These are phyloP conservation scores for Drosophila grimshawi DNA, from an alignment of 1,140 invertebrate species.

Conservation along the genomic window DNA sequence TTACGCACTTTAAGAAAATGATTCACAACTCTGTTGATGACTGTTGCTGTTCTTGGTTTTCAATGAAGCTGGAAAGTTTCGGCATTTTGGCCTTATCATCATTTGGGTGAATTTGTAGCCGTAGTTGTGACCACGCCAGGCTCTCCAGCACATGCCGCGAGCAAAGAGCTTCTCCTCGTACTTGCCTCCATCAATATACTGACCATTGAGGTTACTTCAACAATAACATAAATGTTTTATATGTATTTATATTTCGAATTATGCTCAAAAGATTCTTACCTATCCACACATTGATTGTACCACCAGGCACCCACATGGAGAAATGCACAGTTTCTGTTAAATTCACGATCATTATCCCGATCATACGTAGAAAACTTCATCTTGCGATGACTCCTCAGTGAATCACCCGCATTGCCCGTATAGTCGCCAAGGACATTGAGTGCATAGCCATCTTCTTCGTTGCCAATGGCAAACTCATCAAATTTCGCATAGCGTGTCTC, in stretches of 20 bases:
- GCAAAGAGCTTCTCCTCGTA: conserved; percentile 66
- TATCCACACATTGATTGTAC: conserved; percentile 85
- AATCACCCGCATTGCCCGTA: conserved; percentile 61
- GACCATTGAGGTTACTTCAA: conserved; percentile 62
- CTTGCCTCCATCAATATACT: conserved; percentile 59
- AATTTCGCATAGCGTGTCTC: conserved; percentile 87
- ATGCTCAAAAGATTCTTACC: conserved; percentile 30
- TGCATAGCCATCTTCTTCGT: conserved; percentile 87
- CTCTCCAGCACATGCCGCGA: conserved; percentile 69
- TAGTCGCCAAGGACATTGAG: conserved; percentile 87
- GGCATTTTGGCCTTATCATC: conserved; percentile 70
- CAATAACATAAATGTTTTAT: neutral
- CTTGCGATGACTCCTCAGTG: conserved; percentile 56
- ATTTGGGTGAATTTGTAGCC: conserved; percentile 62
- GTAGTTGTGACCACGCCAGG: conserved; percentile 72
- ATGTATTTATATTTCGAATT: neutral
- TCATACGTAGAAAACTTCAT: conserved; percentile 75
- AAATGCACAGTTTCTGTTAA: conserved; percentile 87
- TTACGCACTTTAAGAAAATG: conserved; percentile 17
- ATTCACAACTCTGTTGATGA: conserved; percentile 22
- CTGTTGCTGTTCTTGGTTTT: conserved; percentile 12
- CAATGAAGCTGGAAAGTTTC: conserved; percentile 31
- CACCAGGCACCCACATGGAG: conserved; percentile 88
- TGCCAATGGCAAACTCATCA: conserved; percentile 87
- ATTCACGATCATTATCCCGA: conserved; percentile 89